These are phyloP conservation scores for Syrrhaptes paradoxus DNA, from an alignment of 2,113 vertebrate genomes.

Conservation along the genomic window DNA sequence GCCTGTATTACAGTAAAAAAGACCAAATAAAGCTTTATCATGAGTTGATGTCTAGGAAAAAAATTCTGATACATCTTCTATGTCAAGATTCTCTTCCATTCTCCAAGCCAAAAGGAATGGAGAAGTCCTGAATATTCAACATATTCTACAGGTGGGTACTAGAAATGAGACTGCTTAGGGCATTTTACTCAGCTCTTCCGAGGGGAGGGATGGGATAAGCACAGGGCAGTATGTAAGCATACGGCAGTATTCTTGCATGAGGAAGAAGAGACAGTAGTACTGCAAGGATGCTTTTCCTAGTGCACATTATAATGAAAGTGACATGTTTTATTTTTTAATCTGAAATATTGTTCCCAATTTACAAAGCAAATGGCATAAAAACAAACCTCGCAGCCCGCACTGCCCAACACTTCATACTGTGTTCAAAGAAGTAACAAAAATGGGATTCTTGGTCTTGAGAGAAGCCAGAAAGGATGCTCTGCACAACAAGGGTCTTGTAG, in stretches of 20 bases:
- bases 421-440: not conserved
- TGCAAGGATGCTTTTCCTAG: not conserved
- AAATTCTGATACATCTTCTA: not conserved
- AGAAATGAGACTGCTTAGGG: not conserved
- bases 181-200: not conserved
- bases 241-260: not conserved
- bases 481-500: not conserved
- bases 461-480: not conserved
- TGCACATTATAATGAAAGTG: not conserved
- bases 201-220: rapidly evolving
- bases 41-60: not conserved
- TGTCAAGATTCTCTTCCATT: not conserved
- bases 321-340: not conserved
- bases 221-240: not conserved
- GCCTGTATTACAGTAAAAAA: not conserved
- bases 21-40: not conserved
- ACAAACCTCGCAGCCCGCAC: not conserved
- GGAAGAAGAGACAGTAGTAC: not conserved
- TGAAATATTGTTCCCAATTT: not conserved
- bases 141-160: not conserved
- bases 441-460: not conserved
- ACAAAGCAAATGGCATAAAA: not conserved
- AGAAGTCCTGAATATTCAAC: not conserved
- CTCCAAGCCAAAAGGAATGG: not conserved
- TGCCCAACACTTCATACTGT: not conserved